Evolutionary conservation across 2,113 vertebrate genomes (phyloP).

Genomic region (Burhinus bistriatus): DNA sequence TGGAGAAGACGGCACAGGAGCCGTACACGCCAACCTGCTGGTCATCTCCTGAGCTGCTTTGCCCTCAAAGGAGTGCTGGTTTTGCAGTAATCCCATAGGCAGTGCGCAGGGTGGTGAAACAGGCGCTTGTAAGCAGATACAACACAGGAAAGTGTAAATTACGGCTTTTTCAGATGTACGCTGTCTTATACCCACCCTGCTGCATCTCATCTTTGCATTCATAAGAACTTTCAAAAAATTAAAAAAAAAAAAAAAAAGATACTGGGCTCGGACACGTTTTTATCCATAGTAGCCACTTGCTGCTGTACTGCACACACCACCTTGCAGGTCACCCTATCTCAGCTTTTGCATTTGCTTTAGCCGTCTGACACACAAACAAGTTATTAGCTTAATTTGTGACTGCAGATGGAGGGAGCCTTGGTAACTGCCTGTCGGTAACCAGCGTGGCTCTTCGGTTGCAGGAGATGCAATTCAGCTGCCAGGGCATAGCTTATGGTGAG

Average conservation of each 20-base stretch:
- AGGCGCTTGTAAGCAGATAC: not conserved
- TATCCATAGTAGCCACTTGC: not conserved
- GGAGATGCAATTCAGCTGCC: not conserved
- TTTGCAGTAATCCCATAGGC: not conserved
- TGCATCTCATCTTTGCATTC: not conserved
- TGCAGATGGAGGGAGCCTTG: not conserved
- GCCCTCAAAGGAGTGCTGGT: not conserved
- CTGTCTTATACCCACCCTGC: not conserved
- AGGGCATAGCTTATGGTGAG: not conserved
- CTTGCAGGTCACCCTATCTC: not conserved
- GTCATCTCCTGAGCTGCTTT: not conserved
- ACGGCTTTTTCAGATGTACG: not conserved
- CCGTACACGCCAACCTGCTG: not conserved
- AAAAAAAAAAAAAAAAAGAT: fast-evolving
- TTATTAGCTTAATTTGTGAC: not conserved
- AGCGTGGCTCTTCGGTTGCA: not conserved
- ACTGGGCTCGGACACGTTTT: not conserved
- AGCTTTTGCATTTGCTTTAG: not conserved
- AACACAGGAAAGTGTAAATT: not conserved
- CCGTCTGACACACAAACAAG: not conserved
- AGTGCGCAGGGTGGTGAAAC: not conserved
- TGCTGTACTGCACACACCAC: not conserved
- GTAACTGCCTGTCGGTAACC: not conserved
- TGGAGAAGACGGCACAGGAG: not conserved
- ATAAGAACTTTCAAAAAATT: not conserved